Conservation (phyloP, 2,888 invertebrate genomes). For the Chorisops tibialis region DNA sequence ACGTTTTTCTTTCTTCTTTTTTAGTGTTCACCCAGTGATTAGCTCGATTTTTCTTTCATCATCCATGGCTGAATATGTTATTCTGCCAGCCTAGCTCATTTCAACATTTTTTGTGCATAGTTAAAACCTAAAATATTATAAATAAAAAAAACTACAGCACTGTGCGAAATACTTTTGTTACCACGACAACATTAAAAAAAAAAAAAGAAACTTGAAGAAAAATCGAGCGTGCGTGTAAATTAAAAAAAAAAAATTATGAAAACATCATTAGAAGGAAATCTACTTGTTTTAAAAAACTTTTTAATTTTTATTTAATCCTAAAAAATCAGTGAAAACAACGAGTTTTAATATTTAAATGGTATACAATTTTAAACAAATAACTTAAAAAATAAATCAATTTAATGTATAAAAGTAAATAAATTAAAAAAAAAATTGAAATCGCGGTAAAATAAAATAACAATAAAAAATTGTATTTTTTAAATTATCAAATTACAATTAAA, state of each 20-base stretch:
- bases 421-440: too few species aligned
- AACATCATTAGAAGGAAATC: constrained; percentile 34
- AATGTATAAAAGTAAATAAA: too few species aligned
- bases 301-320: too few species aligned
- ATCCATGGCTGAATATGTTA: neutral
- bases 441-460: too few species aligned
- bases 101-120: constrained; percentile 14
- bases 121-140: neutral
- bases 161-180: constrained; percentile 25
- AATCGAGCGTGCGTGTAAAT: constrained; percentile 31
- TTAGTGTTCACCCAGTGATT: constrained; percentile 27
- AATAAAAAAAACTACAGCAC: neutral
- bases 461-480: too few species aligned
- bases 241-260: constrained; percentile 44
- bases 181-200: constrained; percentile 9
- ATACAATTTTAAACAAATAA: too few species aligned
- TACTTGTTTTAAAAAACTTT: constrained; percentile 31
- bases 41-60: constrained; percentile 16
- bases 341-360: too few species aligned
- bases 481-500: too few species aligned
- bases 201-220: constrained; percentile 1
- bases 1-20: neutral
- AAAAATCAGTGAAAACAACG: too few species aligned
- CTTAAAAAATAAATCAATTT: too few species aligned
- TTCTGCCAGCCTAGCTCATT: constrained; percentile 17